Evolutionary conservation across 2,888 invertebrate species (phyloP).

Genomic region (Drosophila meridionalis): DNA sequence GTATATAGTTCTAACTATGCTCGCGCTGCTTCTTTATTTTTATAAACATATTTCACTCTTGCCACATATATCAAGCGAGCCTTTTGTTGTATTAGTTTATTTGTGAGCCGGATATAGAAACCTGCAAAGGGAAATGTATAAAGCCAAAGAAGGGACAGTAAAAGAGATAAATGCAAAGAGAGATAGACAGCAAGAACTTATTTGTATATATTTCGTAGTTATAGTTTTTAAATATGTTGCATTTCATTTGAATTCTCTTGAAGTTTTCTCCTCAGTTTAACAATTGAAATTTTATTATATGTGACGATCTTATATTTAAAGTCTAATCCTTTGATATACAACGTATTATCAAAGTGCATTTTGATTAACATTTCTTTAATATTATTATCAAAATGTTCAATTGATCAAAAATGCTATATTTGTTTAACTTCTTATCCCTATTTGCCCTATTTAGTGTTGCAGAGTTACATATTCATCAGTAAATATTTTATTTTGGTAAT

Average conservation of each 20-base stretch:
- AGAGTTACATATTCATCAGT: too few species aligned
- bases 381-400: too few species aligned
- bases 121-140: conserved; percentile 63
- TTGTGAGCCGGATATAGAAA: conserved; percentile 69
- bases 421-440: too few species aligned
- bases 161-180: not conserved
- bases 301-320: too few species aligned
- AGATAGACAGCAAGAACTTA: not conserved
- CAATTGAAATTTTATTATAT: too few species aligned
- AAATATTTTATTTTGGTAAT: not conserved
- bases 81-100: conserved; percentile 39
- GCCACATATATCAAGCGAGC: conserved; percentile 30
- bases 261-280: too few species aligned
- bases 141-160: conserved; percentile 2
- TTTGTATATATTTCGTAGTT: not conserved
- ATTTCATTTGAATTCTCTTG: conserved; percentile 26
- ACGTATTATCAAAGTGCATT: too few species aligned
- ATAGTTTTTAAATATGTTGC: not conserved
- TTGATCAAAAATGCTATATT: too few species aligned
- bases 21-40: conserved; percentile 8
- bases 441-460: too few species aligned
- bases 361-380: too few species aligned
- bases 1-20: conserved; percentile 8
- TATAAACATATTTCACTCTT: conserved; percentile 33
- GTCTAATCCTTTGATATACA: too few species aligned